These are phyloP conservation scores for Acleris laterana DNA, from an alignment of 2,888 invertebrate species.

Conservation along the genomic window DNA sequence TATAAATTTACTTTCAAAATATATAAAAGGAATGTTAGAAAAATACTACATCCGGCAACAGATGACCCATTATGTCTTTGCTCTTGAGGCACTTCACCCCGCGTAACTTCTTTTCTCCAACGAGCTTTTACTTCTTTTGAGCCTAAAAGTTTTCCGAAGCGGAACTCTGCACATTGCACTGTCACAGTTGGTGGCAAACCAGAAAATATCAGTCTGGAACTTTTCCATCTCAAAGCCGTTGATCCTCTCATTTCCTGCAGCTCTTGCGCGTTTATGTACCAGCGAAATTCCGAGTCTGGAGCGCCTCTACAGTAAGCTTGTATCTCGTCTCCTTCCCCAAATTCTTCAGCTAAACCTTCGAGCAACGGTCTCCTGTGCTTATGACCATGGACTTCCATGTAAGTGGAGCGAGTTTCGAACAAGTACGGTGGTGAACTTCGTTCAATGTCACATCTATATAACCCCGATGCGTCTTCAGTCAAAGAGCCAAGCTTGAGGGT, in stretches of 20 bases:
- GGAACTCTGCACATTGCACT: constrained; percentile 78
- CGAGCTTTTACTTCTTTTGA: constrained; percentile 63
- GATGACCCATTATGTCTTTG: constrained; percentile 47
- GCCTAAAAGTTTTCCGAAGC: constrained; percentile 73
- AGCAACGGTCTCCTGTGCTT: constrained; percentile 63
- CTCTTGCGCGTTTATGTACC: constrained; percentile 74
- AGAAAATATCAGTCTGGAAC: constrained; percentile 61
- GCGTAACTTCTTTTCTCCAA: constrained; percentile 54
- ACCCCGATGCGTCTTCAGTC: constrained; percentile 70
- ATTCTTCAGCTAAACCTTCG: constrained; percentile 66
- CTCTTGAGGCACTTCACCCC: constrained; percentile 51
- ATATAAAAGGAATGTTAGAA: constrained; percentile 11
- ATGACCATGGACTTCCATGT: constrained; percentile 69
- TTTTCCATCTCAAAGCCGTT: constrained; percentile 54
- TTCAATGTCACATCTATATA: constrained; percentile 75
- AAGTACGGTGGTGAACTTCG: constrained; percentile 68
- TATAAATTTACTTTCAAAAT: constrained; percentile 8
- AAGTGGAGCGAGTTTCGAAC: constrained; percentile 63
- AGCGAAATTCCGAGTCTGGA: constrained; percentile 64
- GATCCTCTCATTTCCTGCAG: constrained; percentile 59
- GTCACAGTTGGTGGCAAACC: constrained; percentile 78
- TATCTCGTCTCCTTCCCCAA: constrained; percentile 66
- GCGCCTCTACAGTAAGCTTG: constrained; percentile 68
- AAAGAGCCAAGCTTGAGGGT: constrained; percentile 63
- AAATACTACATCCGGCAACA: constrained; percentile 6